These are phyloP conservation scores for Odontothrips loti DNA, from an alignment of 2,888 invertebrate species.

Conservation along the genomic window DNA sequence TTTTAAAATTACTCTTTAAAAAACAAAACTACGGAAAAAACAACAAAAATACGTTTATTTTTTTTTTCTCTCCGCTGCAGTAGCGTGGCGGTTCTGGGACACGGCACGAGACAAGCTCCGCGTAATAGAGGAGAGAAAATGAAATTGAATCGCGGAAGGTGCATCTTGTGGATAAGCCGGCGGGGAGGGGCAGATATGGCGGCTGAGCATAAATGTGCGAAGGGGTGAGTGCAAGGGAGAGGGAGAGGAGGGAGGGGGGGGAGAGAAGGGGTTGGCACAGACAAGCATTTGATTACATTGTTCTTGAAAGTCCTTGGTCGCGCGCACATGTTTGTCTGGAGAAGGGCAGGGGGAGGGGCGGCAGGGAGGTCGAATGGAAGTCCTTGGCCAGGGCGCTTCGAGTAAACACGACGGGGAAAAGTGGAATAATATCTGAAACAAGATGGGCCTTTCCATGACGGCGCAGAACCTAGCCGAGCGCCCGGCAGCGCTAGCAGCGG, in stretches of 20 bases:
- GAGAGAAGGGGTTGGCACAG: neutral
- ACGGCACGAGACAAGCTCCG: neutral
- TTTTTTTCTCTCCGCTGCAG: no score
- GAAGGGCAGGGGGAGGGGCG: no score
- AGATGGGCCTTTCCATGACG: no score
- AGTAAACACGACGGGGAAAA: no score
- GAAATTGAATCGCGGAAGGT: slow-evolving; percentile 22
- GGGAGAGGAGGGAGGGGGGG: neutral
- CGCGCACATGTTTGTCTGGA: slow-evolving; percentile 1
- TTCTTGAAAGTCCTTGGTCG: slow-evolving; percentile 6
- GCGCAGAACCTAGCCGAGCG: no score
- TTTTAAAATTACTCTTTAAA: no score
- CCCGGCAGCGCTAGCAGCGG: no score
- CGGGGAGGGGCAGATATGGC: neutral
- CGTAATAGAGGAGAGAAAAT: slow-evolving; percentile 23
- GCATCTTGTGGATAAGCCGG: neutral
- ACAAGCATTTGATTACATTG: slow-evolving; percentile 26
- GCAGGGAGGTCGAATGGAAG: no score
- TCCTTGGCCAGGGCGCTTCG: no score
- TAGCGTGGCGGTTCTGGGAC: neutral
- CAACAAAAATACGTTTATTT: no score
- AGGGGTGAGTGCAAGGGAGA: neutral
- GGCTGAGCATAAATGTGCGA: neutral
- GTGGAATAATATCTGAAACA: no score
- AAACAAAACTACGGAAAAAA: no score